Evolutionary conservation across 2,113 vertebrate species (phyloP).

Genomic region (Pavo muticus): DNA sequence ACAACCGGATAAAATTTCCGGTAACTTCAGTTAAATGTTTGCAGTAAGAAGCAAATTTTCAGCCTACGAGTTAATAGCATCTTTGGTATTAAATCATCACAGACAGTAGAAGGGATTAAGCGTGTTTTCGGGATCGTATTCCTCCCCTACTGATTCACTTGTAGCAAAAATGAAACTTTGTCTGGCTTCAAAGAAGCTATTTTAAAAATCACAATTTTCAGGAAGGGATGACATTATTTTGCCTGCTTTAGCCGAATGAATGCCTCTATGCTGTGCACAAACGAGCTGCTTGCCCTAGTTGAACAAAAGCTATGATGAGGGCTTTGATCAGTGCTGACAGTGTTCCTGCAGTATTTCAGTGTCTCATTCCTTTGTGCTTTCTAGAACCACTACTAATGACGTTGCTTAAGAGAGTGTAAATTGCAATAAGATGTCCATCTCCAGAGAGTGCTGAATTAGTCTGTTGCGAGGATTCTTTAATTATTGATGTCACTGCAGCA

Average conservation of each 20-base stretch:
- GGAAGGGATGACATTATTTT: background rate
- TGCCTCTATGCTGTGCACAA: background rate
- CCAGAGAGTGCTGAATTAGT: background rate
- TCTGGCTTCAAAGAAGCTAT: conserved; percentile 37
- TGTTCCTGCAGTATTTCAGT: conserved; percentile 47
- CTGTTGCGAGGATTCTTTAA: conserved; percentile 37
- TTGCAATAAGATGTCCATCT: conserved; percentile 2
- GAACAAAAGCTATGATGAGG: conserved; percentile 24
- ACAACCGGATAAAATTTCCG: conserved; percentile 30
- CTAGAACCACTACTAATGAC: conserved; percentile 28
- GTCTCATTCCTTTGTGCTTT: conserved; percentile 51
- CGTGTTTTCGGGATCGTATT: background rate
- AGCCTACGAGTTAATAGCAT: background rate
- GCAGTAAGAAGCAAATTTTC: background rate
- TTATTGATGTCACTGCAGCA: conserved; percentile 31
- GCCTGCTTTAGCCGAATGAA: conserved; percentile 15
- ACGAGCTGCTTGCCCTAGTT: conserved; percentile 17
- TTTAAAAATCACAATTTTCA: conserved; percentile 47
- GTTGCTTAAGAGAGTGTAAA: conserved; percentile 6
- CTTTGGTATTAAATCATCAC: conserved; percentile 13
- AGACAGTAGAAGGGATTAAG: conserved; percentile 24
- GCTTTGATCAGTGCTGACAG: conserved; percentile 60
- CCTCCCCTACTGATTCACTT: background rate
- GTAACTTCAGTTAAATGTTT: conserved; percentile 37
- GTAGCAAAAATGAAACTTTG: conserved; percentile 11